Evolutionary conservation across 2,797 vertebrate species (phyloP).

Genomic region (Clarias pachynema): DNA sequence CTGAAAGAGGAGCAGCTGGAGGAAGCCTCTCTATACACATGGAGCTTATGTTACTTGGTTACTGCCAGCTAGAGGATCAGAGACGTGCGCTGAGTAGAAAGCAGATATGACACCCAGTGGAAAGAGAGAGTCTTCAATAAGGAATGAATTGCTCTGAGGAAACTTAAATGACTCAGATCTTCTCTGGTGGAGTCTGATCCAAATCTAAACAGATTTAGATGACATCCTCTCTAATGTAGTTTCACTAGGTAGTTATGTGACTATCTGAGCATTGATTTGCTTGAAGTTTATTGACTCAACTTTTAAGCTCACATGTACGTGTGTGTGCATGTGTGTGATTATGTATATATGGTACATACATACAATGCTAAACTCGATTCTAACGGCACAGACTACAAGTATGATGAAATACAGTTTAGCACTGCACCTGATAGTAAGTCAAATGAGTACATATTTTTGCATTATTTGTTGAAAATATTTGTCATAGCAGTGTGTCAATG

Average conservation of each 20-base stretch:
- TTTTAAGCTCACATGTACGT: neutral
- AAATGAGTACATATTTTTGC: neutral
- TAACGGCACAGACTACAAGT: neutral
- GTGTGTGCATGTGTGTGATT: neutral
- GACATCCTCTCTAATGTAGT: conserved; percentile 10
- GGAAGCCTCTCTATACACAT: conserved; percentile 24
- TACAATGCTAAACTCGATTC: neutral
- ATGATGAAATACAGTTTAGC: neutral
- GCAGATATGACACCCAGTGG: conserved; percentile 14
- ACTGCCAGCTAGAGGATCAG: conserved; percentile 38
- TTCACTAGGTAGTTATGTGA: neutral
- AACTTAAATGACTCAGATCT: neutral
- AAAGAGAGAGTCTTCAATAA: conserved; percentile 23
- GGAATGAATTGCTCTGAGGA: conserved; percentile 22
- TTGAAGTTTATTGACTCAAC: neutral
- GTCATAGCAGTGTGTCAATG: neutral
- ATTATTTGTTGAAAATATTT: neutral
- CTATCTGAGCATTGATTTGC: conserved; percentile 18
- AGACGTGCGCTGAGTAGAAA: conserved; percentile 43
- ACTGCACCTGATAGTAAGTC: neutral
- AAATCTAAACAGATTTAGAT: conserved; percentile 27
- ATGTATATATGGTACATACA: neutral
- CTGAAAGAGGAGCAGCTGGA: conserved; percentile 27
- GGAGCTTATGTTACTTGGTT: conserved; percentile 51
- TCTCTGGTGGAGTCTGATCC: conserved; percentile 6